phyloP scores from a whole-genome alignment of 2,113 vertebrate species.

The Gambusia affinis region DNA sequence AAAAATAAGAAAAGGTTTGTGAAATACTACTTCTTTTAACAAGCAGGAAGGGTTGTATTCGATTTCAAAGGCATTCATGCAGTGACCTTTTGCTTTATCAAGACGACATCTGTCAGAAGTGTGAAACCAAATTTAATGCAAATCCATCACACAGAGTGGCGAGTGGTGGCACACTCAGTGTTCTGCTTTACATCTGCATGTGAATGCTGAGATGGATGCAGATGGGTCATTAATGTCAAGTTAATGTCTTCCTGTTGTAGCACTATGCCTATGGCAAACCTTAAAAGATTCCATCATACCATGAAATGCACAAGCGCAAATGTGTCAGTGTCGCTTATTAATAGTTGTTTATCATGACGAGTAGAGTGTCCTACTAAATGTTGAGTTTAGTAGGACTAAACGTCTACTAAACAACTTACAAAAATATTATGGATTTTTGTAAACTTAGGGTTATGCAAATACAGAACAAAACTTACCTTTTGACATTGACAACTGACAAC shows the following conservation, averaged over 20 bases:
- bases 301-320: not conserved
- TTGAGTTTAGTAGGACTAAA: too few species aligned
- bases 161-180: conserved; percentile 25
- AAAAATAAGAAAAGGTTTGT: not conserved
- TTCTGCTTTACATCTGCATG: conserved; percentile 56
- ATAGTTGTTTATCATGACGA: too few species aligned
- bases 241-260: conserved; percentile 15
- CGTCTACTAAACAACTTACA: too few species aligned
- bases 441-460: too few species aligned
- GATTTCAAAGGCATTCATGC: not conserved
- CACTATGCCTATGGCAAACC: not conserved
- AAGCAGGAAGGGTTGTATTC: not conserved
- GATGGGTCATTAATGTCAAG: conserved; percentile 56
- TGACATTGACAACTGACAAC: too few species aligned
- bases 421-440: too few species aligned
- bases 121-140: conserved; percentile 71
- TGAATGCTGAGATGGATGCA: conserved; percentile 53
- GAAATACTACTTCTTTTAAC: not conserved
- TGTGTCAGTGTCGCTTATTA: not conserved
- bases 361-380: too few species aligned
- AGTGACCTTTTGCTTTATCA: conserved; percentile 42
- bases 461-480: too few species aligned
- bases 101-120: conserved; percentile 31
- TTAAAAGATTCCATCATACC: conserved; percentile 17
- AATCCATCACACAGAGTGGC: conserved; percentile 54